Conservation (phyloP, 1,140 invertebrate genomes). For the Laupala kohalensis region DNA sequence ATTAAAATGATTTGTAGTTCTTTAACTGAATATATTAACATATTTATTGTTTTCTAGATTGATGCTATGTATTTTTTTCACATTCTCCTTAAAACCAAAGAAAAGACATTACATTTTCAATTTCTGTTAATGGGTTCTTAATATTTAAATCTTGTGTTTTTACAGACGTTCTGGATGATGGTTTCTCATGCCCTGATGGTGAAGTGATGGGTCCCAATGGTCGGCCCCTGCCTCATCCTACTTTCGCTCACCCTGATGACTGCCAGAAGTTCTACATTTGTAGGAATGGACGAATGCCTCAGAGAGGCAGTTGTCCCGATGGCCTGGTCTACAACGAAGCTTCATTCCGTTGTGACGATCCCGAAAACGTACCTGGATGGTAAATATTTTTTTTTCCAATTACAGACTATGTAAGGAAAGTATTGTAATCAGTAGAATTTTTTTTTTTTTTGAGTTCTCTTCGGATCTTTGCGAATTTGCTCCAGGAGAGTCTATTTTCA, state of each 20-base stretch:
- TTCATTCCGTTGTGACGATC: conserved; percentile 65
- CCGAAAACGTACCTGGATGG: conserved; percentile 69
- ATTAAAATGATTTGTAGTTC: too few species aligned
- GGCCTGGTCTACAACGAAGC: conserved; percentile 72
- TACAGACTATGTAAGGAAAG: too few species aligned
- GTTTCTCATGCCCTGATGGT: conserved; percentile 62
- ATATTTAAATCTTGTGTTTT: background rate
- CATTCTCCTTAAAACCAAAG: too few species aligned
- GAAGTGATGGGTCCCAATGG: conserved; percentile 54
- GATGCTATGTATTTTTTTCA: too few species aligned
- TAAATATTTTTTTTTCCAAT: conserved; percentile 30
- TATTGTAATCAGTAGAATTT: too few species aligned
- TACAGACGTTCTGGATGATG: conserved; percentile 51
- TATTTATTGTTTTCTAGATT: too few species aligned
- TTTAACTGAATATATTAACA: too few species aligned
- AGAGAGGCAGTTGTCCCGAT: conserved; percentile 57
- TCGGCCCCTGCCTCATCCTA: conserved; percentile 57
- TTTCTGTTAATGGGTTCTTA: too few species aligned
- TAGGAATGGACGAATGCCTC: conserved; percentile 58
- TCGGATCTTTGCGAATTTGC: too few species aligned
- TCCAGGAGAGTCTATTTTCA: too few species aligned
- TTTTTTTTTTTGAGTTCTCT: too few species aligned
- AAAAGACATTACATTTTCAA: too few species aligned
- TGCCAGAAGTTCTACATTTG: conserved; percentile 79
- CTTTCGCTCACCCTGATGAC: conserved; percentile 67